These are phyloP conservation scores for Psylliodes chrysocephalus DNA, from an alignment of 2,888 invertebrate species.

Conservation along the genomic window DNA sequence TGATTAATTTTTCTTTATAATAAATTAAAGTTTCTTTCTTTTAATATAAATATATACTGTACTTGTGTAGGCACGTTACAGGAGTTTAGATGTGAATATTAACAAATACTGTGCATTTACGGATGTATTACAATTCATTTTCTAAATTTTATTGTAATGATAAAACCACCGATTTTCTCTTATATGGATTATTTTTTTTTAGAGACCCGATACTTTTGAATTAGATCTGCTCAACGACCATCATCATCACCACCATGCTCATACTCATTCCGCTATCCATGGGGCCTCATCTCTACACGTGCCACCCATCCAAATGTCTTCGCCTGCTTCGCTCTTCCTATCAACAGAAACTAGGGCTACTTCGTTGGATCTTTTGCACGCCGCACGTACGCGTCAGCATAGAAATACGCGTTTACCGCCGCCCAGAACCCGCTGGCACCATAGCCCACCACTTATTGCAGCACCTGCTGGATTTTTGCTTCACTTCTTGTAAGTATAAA, in stretches of 20 bases:
- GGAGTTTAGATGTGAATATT: too few species aligned
- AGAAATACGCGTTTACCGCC: slow-evolving; percentile 50
- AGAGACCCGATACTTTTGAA: slow-evolving; percentile 61
- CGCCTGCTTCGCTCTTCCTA: slow-evolving; percentile 59
- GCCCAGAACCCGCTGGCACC: slow-evolving; percentile 64
- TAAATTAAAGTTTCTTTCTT: too few species aligned
- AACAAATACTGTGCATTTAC: too few species aligned
- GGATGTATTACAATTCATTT: too few species aligned
- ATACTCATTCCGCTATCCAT: slow-evolving; percentile 57
- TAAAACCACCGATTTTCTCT: too few species aligned
- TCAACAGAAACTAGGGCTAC: slow-evolving; percentile 63
- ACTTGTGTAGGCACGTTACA: too few species aligned
- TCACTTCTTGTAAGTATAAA: slow-evolving; percentile 77
- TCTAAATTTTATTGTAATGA: too few species aligned
- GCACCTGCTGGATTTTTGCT: slow-evolving; percentile 76
- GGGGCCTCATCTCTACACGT: slow-evolving; percentile 61
- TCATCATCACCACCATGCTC: slow-evolving; percentile 60
- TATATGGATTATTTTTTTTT: too few species aligned
- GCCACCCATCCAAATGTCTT: slow-evolving; percentile 65
- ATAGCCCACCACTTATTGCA: slow-evolving; percentile 61
- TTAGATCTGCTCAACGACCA: slow-evolving; percentile 61
- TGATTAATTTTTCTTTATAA: too few species aligned
- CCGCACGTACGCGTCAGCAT: slow-evolving; percentile 58
- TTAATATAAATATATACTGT: too few species aligned
- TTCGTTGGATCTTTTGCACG: slow-evolving; percentile 64